phyloP scores from a whole-genome alignment of 2,888 invertebrate species.

The Chrysolina haemoptera region DNA sequence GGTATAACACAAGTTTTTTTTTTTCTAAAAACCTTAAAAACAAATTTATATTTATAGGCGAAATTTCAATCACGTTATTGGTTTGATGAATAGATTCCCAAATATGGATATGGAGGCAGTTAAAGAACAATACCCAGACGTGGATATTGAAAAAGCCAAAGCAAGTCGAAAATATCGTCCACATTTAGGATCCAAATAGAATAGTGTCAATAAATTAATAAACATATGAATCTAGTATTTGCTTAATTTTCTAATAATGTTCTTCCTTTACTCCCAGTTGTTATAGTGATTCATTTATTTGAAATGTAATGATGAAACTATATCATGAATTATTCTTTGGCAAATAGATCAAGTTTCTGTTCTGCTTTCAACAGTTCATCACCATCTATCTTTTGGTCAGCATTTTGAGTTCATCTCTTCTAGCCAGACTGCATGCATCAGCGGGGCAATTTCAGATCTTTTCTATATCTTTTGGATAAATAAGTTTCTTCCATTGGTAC shows the following conservation, averaged over 20 bases:
- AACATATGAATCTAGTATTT: background rate
- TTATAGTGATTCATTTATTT: no score
- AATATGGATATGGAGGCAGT: constrained; percentile 81
- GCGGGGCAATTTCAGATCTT: no score
- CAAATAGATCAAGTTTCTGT: no score
- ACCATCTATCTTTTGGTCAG: no score
- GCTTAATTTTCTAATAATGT: background rate
- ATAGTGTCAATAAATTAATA: constrained; percentile 19
- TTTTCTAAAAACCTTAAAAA: background rate
- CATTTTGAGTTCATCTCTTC: no score
- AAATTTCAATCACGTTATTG: constrained; percentile 78
- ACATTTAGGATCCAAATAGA: constrained; percentile 57
- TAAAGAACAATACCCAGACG: constrained; percentile 81
- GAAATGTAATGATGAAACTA: no score
- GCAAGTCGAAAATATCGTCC: constrained; percentile 70
- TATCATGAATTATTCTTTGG: no score
- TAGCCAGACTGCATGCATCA: no score
- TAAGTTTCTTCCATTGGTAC: no score
- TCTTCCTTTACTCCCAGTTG: background rate
- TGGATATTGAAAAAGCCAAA: constrained; percentile 80
- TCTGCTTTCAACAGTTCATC: no score
- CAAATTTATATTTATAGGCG: constrained; percentile 68
- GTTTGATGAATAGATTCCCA: constrained; percentile 82
- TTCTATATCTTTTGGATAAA: no score
- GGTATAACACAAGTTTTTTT: constrained; percentile 65